These are phyloP conservation scores for Cremastinae sp. DNA, from an alignment of 2,888 invertebrate species.

Conservation along the genomic window DNA sequence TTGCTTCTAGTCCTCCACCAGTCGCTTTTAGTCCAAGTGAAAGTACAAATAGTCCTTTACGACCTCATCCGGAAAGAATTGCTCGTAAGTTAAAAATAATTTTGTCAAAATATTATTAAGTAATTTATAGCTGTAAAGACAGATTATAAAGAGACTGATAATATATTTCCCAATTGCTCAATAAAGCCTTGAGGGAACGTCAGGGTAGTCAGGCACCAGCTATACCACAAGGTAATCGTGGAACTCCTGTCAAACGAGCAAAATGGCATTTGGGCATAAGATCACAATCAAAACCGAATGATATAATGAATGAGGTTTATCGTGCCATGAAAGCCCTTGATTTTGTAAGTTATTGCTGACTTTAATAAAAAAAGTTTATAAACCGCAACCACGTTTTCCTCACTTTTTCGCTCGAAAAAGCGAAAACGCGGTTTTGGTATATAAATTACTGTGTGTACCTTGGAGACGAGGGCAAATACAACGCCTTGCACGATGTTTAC, in stretches of 20 bases:
- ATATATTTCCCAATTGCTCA: not conserved
- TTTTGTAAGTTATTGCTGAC: constrained; percentile 83
- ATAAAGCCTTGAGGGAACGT: constrained; percentile 80
- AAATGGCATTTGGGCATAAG: constrained; percentile 99
- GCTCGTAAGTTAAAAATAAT: constrained; percentile 82
- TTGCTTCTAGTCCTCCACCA: constrained; percentile 93
- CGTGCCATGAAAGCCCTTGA: constrained; percentile 99
- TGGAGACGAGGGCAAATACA: no score
- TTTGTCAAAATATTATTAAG: not conserved
- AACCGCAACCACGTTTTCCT: no score
- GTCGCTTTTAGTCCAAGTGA: constrained; percentile 83
- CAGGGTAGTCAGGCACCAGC: constrained; percentile 72
- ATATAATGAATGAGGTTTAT: constrained; percentile 99
- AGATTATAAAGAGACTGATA: no score
- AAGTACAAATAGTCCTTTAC: constrained; percentile 81
- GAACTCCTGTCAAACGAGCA: constrained; percentile 93
- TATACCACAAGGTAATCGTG: constrained; percentile 79
- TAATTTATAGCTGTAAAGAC: no score
- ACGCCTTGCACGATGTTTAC: no score
- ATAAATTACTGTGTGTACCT: no score
- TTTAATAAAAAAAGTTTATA: not conserved
- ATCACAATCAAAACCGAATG: constrained; percentile 99
- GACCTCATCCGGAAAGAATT: constrained; percentile 96
- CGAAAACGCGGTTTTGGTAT: no score
- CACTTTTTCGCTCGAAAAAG: no score